Evolutionary conservation across 1,140 invertebrate species (phyloP), one percentile per base, ranked within the genome.

Genomic region (Frieseomelitta varia): DNA sequence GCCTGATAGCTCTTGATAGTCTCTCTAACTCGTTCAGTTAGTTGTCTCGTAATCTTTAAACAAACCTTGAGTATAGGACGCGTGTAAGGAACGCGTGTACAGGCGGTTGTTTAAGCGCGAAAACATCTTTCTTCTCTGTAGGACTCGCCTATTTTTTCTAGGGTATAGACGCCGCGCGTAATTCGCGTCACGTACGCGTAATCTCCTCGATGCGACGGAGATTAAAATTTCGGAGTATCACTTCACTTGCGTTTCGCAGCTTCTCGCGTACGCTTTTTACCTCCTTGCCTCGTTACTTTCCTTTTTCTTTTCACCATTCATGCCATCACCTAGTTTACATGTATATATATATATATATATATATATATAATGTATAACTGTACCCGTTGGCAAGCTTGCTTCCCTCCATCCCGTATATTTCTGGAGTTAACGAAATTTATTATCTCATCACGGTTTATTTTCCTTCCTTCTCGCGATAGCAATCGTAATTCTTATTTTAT

Each of bases 401-500:
- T 8, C 39, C 8, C 6, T 0, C 39, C 8, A 15, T 27, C 73
- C 15, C 14, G 47, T n/a, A 21, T 55, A n/a, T 47, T 76, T 39
- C 30, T 14, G 4, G 56, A 39, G 76, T 84, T 84, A 84, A 84
- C 67, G 67, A 84, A 84, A 84, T 84, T 84, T 84, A 84, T 84
- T 84, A 84, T 84, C 81, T 84, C 76, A 72, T 84, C 81, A 79
- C 67, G 56, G 47, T 79, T 84, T 79, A 84, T 84, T 79, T 51
- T 69, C 56, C 47, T 53, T 79, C 51, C 65, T 53, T 14, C 81
- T 21, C 67, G 81, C 24, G 81, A 84, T 84, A 55, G 67, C 75
- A 84, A 84, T 84, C 81, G 75, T 84, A 84, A 84, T 71, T 84
- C 81, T 84, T 84, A 79, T 67, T 84, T 84, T 84, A 72, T 47